Evolutionary conservation across 1,140 invertebrate genomes (phyloP).

Genomic region (Nasonia giraulti): DNA sequence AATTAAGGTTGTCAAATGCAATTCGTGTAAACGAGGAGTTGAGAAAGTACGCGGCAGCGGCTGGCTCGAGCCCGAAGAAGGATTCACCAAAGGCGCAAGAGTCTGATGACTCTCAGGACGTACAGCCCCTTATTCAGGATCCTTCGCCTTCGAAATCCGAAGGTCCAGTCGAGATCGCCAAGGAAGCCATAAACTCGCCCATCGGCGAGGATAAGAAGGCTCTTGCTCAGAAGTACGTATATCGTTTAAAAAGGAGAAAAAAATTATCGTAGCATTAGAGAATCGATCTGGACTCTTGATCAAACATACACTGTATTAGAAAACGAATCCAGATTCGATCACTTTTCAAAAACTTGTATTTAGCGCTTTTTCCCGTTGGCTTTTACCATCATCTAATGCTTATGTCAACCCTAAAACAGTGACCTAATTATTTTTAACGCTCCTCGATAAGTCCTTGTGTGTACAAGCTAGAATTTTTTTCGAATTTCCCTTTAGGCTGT

Average conservation of each 20-base stretch:
- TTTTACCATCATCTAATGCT: neutral
- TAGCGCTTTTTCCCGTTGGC: neutral
- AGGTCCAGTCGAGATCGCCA: slow-evolving; percentile 68
- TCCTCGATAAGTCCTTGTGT: slow-evolving; percentile 24
- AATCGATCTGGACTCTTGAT: neutral
- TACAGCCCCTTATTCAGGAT: slow-evolving; percentile 57
- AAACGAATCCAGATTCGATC: no score
- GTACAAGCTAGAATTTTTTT: slow-evolving; percentile 66
- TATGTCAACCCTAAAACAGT: neutral
- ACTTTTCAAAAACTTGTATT: no score
- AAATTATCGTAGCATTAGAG: neutral
- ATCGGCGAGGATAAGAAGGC: slow-evolving; percentile 64
- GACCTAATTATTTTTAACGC: slow-evolving; percentile 10
- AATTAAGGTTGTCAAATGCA: slow-evolving; percentile 86
- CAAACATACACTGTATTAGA: neutral
- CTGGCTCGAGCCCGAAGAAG: slow-evolving; percentile 62
- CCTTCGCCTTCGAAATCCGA: slow-evolving; percentile 63
- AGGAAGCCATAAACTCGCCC: slow-evolving; percentile 66
- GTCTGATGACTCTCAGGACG: neutral
- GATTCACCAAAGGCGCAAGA: slow-evolving; percentile 30
- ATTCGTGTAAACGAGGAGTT: slow-evolving; percentile 81
- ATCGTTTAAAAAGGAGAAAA: neutral
- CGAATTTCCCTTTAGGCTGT: slow-evolving; percentile 75
- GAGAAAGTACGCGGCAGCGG: slow-evolving; percentile 45
- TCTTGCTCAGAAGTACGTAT: slow-evolving; percentile 70